A percentile compares a stretch with the other conserved stretches of the same genome.
Evolutionary conservation across 2,888 invertebrate genomes (phyloP).

Genomic region (Eurytoma californica): DNA sequence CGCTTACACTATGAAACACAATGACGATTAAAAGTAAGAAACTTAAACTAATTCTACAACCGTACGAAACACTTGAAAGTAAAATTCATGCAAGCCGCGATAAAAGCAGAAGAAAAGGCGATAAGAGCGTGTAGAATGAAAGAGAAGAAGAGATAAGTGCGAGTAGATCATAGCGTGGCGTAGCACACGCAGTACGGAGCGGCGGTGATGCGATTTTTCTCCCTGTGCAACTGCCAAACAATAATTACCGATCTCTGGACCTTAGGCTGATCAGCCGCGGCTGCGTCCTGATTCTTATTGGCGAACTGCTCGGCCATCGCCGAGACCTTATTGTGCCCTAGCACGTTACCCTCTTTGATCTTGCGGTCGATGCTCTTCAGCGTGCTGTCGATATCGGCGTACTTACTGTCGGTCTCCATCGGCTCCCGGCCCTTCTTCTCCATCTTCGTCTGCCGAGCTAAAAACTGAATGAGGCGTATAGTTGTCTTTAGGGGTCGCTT

Average conservation of each 20-base stretch:
- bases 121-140: neutral
- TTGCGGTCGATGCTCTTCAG: conserved; percentile 84
- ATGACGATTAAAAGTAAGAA: no score
- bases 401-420: conserved; percentile 80
- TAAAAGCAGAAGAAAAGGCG: conserved; percentile 13
- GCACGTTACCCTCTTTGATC: conserved; percentile 85
- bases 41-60: no score
- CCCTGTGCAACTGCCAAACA: conserved; percentile 55
- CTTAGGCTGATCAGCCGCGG: conserved; percentile 73
- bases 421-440: conserved; percentile 80
- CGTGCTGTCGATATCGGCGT: conserved; percentile 84
- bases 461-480: conserved; percentile 76
- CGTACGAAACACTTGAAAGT: no score
- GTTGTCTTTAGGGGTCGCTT: conserved; percentile 64
- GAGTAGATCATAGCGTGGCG: conserved; percentile 40
- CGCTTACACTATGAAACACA: no score
- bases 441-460: conserved; percentile 83
- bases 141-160: conserved; percentile 4
- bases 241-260: conserved; percentile 78
- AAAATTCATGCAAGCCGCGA: neutral
- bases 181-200: conserved; percentile 56
- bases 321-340: conserved; percentile 88
- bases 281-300: conserved; percentile 69
- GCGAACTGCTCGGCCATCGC: conserved; percentile 89
- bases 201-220: conserved; percentile 55